Evolutionary conservation across 2,113 vertebrate genomes (phyloP).

Genomic region (Chamaea fasciata): DNA sequence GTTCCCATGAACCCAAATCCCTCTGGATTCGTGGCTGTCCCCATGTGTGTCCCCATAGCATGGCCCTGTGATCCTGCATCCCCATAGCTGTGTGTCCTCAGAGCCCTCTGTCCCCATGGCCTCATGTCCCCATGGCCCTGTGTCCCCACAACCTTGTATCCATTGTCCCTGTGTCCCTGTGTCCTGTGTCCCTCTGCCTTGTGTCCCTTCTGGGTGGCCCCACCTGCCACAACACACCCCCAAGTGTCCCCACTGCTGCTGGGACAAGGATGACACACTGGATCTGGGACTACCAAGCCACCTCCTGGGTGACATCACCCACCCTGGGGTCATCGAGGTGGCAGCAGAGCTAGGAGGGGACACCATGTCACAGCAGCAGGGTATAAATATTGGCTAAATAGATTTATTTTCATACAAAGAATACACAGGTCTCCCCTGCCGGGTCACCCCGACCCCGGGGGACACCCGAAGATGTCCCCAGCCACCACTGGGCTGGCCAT

Average conservation of each 20-base stretch:
- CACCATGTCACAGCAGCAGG: background rate
- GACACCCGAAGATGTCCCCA: background rate
- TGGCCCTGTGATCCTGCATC: too few species aligned
- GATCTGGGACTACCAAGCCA: background rate
- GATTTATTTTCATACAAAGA: conserved; percentile 73
- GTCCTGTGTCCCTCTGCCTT: background rate
- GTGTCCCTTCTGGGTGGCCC: background rate
- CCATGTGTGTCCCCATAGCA: background rate
- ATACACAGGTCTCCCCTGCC: background rate
- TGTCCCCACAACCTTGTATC: background rate
- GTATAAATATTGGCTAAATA: conserved; percentile 72
- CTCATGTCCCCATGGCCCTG: too few species aligned
- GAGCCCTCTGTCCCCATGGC: background rate
- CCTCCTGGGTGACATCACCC: background rate
- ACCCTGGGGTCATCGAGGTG: fast-evolving
- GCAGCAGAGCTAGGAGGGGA: background rate
- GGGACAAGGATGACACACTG: background rate
- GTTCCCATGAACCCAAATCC: background rate
- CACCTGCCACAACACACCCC: background rate
- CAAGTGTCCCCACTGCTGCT: background rate
- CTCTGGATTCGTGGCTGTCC: background rate
- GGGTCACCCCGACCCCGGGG: fast-evolving
- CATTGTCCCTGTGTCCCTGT: background rate
- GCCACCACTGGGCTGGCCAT: fast-evolving
- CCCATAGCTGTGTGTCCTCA: background rate